Evolutionary conservation across 2,888 invertebrate species (phyloP).

Genomic region (Mesoligia furuncula): DNA sequence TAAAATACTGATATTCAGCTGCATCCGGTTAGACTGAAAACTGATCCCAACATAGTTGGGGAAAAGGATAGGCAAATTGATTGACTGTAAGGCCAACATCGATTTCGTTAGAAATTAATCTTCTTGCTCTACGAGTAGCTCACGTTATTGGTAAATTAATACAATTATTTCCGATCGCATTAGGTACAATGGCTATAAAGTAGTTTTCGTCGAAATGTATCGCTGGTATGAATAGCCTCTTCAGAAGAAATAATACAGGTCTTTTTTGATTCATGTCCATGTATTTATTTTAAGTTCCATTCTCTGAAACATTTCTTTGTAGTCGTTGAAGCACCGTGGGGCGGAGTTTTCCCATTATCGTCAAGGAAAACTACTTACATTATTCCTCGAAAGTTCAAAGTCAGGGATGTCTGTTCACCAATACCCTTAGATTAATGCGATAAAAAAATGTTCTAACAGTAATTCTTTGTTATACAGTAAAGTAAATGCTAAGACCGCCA

Average conservation of each 20-base stretch:
- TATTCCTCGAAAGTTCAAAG: conserved; percentile 6
- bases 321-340: not conserved
- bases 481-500: not conserved
- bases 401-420: conserved; percentile 2
- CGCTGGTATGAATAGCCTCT: not conserved
- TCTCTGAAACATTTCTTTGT: conserved; percentile 11
- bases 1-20: too few relatives aligned
- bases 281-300: conserved; percentile 1
- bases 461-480: conserved; percentile 6
- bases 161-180: not conserved
- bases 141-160: too few relatives aligned
- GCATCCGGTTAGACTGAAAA: too few relatives aligned
- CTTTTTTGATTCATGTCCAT: not conserved
- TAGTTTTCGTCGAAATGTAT: not conserved
- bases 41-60: too few relatives aligned
- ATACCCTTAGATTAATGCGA: conserved; percentile 1
- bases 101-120: not conserved
- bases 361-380: not conserved
- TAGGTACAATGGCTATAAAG: not conserved
- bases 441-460: not conserved
- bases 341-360: not conserved
- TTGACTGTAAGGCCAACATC: too few relatives aligned
- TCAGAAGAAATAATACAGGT: not conserved
- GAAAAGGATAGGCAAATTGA: too few relatives aligned
- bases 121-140: not conserved